A percentile compares a stretch with the other conserved stretches of the same genome.
Evolutionary conservation across 2,113 vertebrate species (phyloP).

Genomic region (Xyrauchen texanus): DNA sequence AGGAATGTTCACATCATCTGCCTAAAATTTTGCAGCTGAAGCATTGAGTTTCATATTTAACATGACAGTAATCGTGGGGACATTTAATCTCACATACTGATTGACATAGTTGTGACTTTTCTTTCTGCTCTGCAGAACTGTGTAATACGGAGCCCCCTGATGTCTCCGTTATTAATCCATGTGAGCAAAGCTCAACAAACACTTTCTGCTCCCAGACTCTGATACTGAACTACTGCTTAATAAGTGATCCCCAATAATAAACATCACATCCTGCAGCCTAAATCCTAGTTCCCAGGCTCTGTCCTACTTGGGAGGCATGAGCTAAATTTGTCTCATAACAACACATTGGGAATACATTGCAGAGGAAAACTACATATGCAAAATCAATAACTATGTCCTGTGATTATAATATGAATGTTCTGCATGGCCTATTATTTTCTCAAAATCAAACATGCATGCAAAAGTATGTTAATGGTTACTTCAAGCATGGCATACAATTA

Average conservation of each 20-base stretch:
- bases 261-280: constrained; percentile 22
- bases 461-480: neutral
- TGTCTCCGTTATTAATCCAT: constrained; percentile 1
- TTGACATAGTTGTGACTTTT: neutral
- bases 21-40: neutral
- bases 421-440: neutral
- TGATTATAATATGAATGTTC: neutral
- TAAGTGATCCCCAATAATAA: constrained; percentile 32
- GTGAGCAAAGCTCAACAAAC: constrained; percentile 9
- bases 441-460: neutral
- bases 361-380: neutral
- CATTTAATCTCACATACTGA: neutral
- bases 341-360: neutral
- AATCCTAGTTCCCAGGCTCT: constrained; percentile 32
- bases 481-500: neutral
- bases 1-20: no score
- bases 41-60: neutral
- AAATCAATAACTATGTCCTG: neutral
- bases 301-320: neutral
- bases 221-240: constrained; percentile 18
- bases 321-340: constrained; percentile 8
- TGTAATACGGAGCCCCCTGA: neutral
- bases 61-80: neutral
- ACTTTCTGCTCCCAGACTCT: constrained; percentile 7
- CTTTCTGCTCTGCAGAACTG: neutral